These are phyloP conservation scores for Corythornis leucogaster DNA, from an alignment of 2,797 vertebrate genomes.

Conservation along the genomic window DNA sequence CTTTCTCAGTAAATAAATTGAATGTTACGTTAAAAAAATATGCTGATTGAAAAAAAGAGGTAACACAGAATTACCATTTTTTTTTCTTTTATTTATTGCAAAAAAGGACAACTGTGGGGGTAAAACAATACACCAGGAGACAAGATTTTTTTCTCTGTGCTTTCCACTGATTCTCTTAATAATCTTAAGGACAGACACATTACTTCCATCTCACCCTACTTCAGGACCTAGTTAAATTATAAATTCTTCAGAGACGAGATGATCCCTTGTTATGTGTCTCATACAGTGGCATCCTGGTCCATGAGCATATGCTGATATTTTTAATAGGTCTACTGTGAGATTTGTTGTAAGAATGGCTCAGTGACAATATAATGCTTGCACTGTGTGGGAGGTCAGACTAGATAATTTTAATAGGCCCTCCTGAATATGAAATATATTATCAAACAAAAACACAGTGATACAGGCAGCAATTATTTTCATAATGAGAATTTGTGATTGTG, in stretches of 20 bases:
- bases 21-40: background rate
- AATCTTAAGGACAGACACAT: background rate
- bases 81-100: background rate
- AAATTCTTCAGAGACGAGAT: background rate
- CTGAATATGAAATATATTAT: conserved; percentile 46
- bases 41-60: background rate
- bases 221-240: background rate
- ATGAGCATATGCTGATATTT: background rate
- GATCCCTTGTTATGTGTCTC: background rate
- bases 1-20: background rate
- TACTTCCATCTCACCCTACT: background rate
- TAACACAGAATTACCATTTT: background rate
- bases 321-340: conserved; percentile 4
- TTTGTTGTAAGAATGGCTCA: background rate
- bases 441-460: conserved; percentile 43
- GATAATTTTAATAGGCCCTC: conserved; percentile 55
- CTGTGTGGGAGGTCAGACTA: conserved; percentile 26
- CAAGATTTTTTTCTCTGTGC: background rate
- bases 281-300: background rate
- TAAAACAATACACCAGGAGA: background rate
- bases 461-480: conserved; percentile 53
- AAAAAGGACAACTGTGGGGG: background rate
- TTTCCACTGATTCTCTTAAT: background rate
- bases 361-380: conserved; percentile 7
- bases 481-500: conserved; percentile 37